A percentile compares a stretch with the other conserved stretches of the same genome.
phyloP scores from a whole-genome alignment of 2,797 vertebrate species.

The Streptopelia turtur region DNA sequence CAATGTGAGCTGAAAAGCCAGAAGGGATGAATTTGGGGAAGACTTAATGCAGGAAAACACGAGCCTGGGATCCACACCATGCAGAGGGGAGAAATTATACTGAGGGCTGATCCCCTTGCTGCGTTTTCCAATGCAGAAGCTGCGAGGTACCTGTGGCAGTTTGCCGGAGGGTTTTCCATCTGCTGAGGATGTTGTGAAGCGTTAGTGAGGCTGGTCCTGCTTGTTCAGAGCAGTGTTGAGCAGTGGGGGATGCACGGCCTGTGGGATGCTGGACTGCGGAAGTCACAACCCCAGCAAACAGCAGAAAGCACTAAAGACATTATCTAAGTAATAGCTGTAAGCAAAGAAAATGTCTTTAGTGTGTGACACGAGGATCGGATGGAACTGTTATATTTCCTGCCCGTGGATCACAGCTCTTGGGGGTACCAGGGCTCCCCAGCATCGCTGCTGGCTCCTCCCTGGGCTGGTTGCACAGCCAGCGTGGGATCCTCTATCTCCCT shows the following conservation, averaged over 20 bases:
- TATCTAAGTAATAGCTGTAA: not conserved
- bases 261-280: rapidly evolving
- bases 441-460: not conserved
- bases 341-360: not conserved
- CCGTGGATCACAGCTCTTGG: rapidly evolving
- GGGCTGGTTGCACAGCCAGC: not conserved
- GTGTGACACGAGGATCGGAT: not conserved
- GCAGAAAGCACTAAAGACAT: not conserved
- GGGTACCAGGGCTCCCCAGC: not conserved
- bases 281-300: not conserved
- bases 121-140: not conserved
- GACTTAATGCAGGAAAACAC: not conserved
- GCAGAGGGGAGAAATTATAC: not conserved
- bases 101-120: rapidly evolving
- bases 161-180: not conserved
- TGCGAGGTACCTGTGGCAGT: rapidly evolving
- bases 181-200: not conserved
- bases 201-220: not conserved
- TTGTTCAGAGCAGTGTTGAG: not conserved
- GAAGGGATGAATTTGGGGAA: conserved; percentile 35
- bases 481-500: not conserved
- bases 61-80: not conserved
- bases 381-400: not conserved
- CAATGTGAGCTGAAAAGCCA: not conserved
- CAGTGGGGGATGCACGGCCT: not conserved